These are phyloP conservation scores for Ectemnius continuus DNA, from an alignment of 2,888 invertebrate species.

Conservation along the genomic window DNA sequence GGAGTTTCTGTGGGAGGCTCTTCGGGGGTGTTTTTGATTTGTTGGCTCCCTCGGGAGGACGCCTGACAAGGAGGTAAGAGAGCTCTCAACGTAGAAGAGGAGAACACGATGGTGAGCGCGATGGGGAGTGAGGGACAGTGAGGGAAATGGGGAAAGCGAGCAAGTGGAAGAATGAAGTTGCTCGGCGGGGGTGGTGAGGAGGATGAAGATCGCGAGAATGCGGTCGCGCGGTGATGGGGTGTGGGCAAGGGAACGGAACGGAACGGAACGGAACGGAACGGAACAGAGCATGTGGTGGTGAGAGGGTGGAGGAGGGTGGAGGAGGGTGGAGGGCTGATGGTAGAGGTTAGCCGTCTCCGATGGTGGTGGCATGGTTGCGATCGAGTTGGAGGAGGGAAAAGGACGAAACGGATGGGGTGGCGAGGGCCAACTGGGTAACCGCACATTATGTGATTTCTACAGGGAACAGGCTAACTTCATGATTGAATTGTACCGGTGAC, in stretches of 20 bases:
- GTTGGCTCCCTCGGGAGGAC: conserved; percentile 65
- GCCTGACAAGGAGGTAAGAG: conserved; percentile 16
- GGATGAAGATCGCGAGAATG: conserved; percentile 14
- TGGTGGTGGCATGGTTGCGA: neutral
- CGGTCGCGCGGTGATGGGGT: conserved; percentile 3
- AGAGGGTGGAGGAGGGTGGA: too few relatives aligned
- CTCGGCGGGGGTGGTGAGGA: conserved; percentile 9
- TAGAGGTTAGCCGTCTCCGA: too few relatives aligned
- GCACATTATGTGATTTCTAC: conserved; percentile 77
- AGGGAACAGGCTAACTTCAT: conserved; percentile 76
- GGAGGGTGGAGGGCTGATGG: too few relatives aligned
- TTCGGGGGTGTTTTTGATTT: conserved; percentile 75
- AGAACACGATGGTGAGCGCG: conserved; percentile 19
- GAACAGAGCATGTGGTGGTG: too few relatives aligned
- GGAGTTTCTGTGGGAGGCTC: conserved; percentile 61
- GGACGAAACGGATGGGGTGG: conserved; percentile 33
- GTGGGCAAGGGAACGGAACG: conserved; percentile 6
- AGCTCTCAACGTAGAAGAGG: conserved; percentile 16
- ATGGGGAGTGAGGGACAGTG: conserved; percentile 25
- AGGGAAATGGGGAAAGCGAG: neutral
- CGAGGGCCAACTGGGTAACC: conserved; percentile 68
- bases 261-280: conserved; percentile 30
- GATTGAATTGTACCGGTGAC: conserved; percentile 76
- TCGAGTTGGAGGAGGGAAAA: conserved; percentile 11
- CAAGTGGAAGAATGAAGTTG: neutral